Base-by-base conservation (phyloP, 2,113 vertebrate genomes). In the Parus major region DNA sequence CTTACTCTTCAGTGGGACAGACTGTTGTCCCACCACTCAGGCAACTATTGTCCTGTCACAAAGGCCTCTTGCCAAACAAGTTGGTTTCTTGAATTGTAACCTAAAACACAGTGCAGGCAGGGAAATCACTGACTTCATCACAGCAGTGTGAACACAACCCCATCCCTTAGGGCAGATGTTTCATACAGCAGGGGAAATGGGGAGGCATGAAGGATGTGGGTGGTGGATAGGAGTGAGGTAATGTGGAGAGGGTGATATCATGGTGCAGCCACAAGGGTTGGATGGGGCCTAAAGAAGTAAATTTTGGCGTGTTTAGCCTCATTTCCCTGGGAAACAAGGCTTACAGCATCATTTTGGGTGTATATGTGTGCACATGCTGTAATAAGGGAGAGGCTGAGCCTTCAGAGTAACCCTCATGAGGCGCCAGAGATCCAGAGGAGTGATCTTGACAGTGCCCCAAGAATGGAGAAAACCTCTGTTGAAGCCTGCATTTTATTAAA, bases 161-260 rank as follows among this genome's bases (percentile, higher is more conserved):
- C 41, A 23, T 78, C 82, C 76, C 76, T 63, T 10, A 31, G 22
- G 60, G 24, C 1, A 70, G 33, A 24, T 29, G 36, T 69, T 91
- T 87, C 25, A 0, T 55, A 29, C 3, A 10, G 76, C 73, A 36
- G 49, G 25, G 46, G 44, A 59, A 78, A 86, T 28, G 21, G 69
- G 86, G 79, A 75, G 80, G 41, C 14, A 4, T 63, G 64, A 71
- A 82, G 36, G 59, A 83, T 77, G 56, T 77, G 75, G 68, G 91
- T 87, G 86, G 83, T 87, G 84, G 59, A 64, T 7, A 19, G 29
- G 55, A 56, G 10, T 95, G 94, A 95, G 72, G 90, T 96, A 94
- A 95, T 92, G 64, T 63, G 90, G 92, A 95, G 90, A 88, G 33
- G n/a, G 52, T 97, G 95, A 96, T 86, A 75, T 96, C 85, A 96